Conservation (phyloP, 1,140 invertebrate species). For the Cherax quadricarinatus region DNA sequence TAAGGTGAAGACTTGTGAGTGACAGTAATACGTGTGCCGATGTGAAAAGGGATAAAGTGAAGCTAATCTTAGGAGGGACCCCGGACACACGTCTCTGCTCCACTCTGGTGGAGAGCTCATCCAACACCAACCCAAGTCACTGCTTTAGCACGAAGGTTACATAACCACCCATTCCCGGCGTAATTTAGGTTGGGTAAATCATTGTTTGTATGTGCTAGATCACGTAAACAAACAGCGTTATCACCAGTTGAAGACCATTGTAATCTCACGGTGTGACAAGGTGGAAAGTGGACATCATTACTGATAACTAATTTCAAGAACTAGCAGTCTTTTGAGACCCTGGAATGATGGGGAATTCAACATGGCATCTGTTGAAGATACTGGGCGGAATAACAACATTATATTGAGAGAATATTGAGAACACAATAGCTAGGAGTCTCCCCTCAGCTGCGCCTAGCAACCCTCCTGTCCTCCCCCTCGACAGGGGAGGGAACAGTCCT, state of each 20-base stretch:
- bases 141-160: too few relatives aligned
- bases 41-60: background rate
- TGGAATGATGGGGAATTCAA: background rate
- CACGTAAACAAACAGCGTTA: background rate
- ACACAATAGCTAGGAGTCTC: slow-evolving; percentile 25
- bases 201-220: background rate
- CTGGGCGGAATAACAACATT: slow-evolving; percentile 32
- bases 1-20: background rate
- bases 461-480: background rate
- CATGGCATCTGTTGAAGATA: slow-evolving; percentile 31
- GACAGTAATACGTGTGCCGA: background rate
- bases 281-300: background rate
- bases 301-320: background rate
- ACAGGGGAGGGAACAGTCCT: slow-evolving; percentile 24
- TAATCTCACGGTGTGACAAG: background rate
- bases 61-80: background rate
- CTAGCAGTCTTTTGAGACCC: background rate
- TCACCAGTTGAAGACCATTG: background rate
- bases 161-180: too few relatives aligned
- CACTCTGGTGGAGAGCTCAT: background rate
- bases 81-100: background rate
- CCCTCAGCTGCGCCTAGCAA: slow-evolving; percentile 40
- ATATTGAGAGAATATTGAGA: slow-evolving; percentile 21
- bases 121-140: too few relatives aligned
- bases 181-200: background rate